These are phyloP conservation scores for Ramphastos sulfuratus DNA, from an alignment of 2,113 vertebrate genomes.

Conservation along the genomic window DNA sequence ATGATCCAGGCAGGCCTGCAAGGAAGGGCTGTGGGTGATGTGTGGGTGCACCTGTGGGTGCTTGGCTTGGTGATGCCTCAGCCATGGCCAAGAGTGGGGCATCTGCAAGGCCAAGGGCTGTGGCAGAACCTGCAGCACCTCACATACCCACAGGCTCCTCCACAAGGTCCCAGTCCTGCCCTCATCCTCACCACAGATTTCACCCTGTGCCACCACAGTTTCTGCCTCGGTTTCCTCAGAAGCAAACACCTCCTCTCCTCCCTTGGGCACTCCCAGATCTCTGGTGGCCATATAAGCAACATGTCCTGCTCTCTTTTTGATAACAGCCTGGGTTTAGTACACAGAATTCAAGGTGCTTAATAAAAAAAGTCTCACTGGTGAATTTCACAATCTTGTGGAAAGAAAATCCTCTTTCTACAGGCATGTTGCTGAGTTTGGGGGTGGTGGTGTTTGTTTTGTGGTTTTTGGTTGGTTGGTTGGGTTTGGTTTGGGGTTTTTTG, in stretches of 20 bases:
- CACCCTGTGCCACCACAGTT: not conserved
- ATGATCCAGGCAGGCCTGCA: rapidly evolving
- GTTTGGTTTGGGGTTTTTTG: no score
- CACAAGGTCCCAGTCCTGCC: not conserved
- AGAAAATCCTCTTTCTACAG: not conserved
- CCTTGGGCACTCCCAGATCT: not conserved
- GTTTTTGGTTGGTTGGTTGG: no score
- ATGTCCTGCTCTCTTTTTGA: not conserved
- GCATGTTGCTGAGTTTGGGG: no score
- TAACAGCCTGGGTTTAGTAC: not conserved
- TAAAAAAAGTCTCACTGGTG: not conserved
- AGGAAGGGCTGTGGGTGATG: not conserved
- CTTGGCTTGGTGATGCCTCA: not conserved
- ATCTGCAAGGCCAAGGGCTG: not conserved
- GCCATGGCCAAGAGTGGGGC: rapidly evolving
- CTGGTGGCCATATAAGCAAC: not conserved
- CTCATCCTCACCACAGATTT: not conserved
- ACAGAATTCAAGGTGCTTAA: not conserved
- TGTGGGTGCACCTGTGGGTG: not conserved
- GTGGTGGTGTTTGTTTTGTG: no score
- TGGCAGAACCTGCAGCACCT: not conserved
- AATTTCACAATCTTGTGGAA: not conserved
- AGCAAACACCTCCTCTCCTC: not conserved
- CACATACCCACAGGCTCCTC: not conserved
- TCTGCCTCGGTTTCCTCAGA: not conserved